A percentile compares a stretch with the other conserved stretches of the same genome.
Conservation (phyloP, 1,140 invertebrate species). For the Lepeophtheirus salmonis region DNA sequence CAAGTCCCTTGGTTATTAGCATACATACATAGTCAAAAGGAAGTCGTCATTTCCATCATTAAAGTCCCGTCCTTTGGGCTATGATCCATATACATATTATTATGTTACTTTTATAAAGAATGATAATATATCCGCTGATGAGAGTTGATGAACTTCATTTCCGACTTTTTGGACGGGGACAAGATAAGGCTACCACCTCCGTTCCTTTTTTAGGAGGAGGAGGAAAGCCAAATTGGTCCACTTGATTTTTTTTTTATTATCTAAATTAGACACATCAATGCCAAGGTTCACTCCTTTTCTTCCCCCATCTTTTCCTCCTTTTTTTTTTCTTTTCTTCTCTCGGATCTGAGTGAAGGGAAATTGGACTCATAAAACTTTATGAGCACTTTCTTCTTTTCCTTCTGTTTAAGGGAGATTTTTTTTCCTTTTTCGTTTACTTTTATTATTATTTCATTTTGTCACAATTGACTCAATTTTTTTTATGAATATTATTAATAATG, state of each 20-base stretch:
- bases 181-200: background rate
- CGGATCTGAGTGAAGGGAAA: background rate
- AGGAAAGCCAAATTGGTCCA: too few relatives aligned
- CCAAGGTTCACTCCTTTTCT: background rate
- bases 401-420: too few relatives aligned
- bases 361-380: background rate
- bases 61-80: too few relatives aligned
- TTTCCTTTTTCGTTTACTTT: background rate
- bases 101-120: too few relatives aligned
- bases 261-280: background rate
- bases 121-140: too few relatives aligned
- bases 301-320: background rate
- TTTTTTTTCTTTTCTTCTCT: background rate
- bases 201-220: too few relatives aligned
- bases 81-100: too few relatives aligned
- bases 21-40: too few relatives aligned
- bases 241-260: background rate
- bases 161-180: too few relatives aligned
- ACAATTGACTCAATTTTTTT: background rate
- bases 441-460: background rate
- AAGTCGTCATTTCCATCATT: too few relatives aligned
- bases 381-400: background rate
- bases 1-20: too few relatives aligned
- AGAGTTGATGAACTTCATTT: too few relatives aligned
- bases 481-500: background rate